A percentile compares a stretch with the other conserved stretches of the same genome.
phyloP scores from a whole-genome alignment of 2,797 vertebrate genomes.

The Glyptemys insculpta region DNA sequence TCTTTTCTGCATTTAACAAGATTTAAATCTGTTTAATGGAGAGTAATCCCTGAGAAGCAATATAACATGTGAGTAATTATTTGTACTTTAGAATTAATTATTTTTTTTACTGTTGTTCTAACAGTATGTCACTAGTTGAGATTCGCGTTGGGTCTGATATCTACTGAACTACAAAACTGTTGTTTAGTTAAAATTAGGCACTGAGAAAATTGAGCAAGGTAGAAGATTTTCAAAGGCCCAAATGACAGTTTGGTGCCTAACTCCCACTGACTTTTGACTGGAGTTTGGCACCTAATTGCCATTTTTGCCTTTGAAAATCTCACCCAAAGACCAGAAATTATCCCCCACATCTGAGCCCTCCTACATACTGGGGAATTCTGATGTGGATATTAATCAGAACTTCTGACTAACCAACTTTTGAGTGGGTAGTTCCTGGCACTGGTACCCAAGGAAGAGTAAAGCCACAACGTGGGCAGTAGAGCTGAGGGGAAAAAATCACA shows the following conservation, averaged over 20 bases:
- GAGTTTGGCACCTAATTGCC: not conserved
- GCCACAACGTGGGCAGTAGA: not conserved
- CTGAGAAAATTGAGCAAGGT: not conserved
- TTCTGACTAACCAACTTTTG: not conserved
- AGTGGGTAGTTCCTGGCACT: not conserved
- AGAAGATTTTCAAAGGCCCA: not conserved
- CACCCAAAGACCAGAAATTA: not conserved
- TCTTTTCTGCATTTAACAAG: conserved; percentile 47
- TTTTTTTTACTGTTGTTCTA: conserved; percentile 24
- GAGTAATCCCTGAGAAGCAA: conserved; percentile 46
- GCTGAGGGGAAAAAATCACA: not conserved
- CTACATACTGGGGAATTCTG: not conserved
- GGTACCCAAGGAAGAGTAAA: not conserved
- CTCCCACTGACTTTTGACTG: not conserved
- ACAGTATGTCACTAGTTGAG: not conserved
- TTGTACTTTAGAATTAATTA: conserved; percentile 4
- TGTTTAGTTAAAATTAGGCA: conserved; percentile 27
- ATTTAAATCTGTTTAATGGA: conserved; percentile 56
- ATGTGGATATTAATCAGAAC: conserved; percentile 9
- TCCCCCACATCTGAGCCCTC: conserved; percentile 27
- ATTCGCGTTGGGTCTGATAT: not conserved
- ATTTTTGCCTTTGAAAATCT: not conserved
- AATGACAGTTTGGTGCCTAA: not conserved
- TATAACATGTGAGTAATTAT: not conserved
- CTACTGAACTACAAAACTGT: not conserved